Evolutionary conservation across 2,113 vertebrate genomes (phyloP), one percentile per base, ranked within the genome.

Genomic region (Hippoglossus stenolepis): DNA sequence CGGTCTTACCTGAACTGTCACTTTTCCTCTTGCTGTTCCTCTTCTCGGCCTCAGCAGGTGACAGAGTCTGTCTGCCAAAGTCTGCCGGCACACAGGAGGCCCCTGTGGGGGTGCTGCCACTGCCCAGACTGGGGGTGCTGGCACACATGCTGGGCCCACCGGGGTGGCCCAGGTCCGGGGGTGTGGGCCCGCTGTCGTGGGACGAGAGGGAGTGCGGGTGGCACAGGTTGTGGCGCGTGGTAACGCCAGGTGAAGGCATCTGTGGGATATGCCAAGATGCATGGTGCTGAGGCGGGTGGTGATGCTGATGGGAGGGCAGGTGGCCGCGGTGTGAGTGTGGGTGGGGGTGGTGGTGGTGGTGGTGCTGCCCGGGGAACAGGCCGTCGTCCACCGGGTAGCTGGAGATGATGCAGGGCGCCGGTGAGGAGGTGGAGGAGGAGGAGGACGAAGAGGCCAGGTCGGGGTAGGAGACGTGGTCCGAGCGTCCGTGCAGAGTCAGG

Each of bases 391-490:
- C 93, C 68, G 96, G 95, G 93, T 98, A 99, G 88, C 97, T 96
- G 84, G 97, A 95, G 89, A 98, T 96, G 91, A 98, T 96, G 82
- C 98, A 98, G 79, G 98, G 96, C 3, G 96, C 94, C 1, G 96
- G 94, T 6, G 95, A 93, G 68, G 95, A 95, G 83, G 95, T 94
- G 67, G 96, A 95, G 75, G 94, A 91, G 31, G 96, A 94, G 49
- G 96, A 96, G 9, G 94, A 92, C 0, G 91, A 92, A 11, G 94
- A 95, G 83, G 95, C 95, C 91, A 98, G 94, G 93, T 99, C 98
- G 0, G 98, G 96, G 93, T 98, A 99, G 92, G 97, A 97, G 95
- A 98, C 96, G 89, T 97, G 97, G 92, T 99, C 98, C 17, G 98
- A 96, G 93, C 98, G 96, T 90, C 97, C 97, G 73, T 98, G 97